These are phyloP conservation scores for Eleutherodactylus coqui DNA, from an alignment of 2,797 vertebrate genomes.

Conservation along the genomic window DNA sequence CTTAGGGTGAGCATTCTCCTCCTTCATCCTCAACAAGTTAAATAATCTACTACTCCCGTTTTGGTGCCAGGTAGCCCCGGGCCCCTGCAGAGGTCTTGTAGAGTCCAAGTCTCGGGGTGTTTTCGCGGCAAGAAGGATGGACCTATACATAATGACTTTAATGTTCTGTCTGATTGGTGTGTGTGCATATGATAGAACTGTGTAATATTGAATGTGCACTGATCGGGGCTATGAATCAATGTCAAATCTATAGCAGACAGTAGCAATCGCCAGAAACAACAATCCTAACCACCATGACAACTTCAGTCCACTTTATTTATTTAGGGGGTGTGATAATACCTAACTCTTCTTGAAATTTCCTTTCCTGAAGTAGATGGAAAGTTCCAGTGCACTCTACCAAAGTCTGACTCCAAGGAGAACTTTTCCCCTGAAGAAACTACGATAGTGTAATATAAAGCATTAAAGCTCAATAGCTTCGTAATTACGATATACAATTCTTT, in stretches of 20 bases:
- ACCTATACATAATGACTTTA: too few relatives aligned
- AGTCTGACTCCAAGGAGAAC: not conserved
- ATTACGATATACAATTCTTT: not conserved
- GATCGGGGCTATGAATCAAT: not conserved
- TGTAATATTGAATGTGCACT: not conserved
- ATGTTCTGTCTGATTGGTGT: too few relatives aligned
- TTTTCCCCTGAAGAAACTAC: not conserved
- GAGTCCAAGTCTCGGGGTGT: too few relatives aligned
- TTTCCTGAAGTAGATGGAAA: constrained; percentile 22
- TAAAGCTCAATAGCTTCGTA: not conserved
- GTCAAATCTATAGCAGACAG: not conserved
- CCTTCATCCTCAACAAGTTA: too few relatives aligned
- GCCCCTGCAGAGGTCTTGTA: too few relatives aligned
- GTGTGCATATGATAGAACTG: not conserved
- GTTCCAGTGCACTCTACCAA: not conserved
- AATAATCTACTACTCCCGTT: too few relatives aligned
- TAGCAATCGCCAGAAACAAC: not conserved
- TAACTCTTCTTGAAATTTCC: constrained; percentile 9
- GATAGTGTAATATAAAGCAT: not conserved
- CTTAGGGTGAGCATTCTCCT: too few relatives aligned
- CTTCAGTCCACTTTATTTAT: not conserved
- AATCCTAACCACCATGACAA: not conserved
- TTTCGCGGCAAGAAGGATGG: too few relatives aligned
- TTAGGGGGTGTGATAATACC: not conserved
- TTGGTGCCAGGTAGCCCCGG: too few relatives aligned